phyloP scores from a whole-genome alignment of 2,888 invertebrate species.

The Selenia dentaria region DNA sequence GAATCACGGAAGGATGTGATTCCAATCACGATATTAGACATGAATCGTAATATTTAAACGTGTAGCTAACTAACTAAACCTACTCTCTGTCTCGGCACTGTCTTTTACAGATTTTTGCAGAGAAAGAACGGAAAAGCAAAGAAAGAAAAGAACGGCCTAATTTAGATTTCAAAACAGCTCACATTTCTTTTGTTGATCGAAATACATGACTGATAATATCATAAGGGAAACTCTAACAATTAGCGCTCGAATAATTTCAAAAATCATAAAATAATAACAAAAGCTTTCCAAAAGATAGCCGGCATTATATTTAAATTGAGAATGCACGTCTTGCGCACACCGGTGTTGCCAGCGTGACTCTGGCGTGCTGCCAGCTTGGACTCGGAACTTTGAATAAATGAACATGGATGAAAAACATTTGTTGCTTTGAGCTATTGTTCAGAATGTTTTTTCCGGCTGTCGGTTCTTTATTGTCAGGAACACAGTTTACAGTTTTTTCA shows the following conservation, averaged over 20 bases:
- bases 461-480: slow-evolving; percentile 7
- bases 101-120: too few relatives aligned
- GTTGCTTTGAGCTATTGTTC: slow-evolving; percentile 47
- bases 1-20: too few relatives aligned
- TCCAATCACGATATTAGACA: too few relatives aligned
- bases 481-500: slow-evolving; percentile 10
- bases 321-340: slow-evolving; percentile 33
- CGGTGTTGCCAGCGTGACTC: slow-evolving; percentile 40
- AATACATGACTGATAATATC: too few relatives aligned
- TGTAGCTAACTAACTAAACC: too few relatives aligned
- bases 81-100: too few relatives aligned
- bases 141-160: too few relatives aligned
- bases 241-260: not conserved
- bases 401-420: slow-evolving; percentile 59
- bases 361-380: slow-evolving; percentile 48
- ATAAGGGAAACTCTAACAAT: too few relatives aligned
- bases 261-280: not conserved
- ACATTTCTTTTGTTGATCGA: too few relatives aligned
- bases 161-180: too few relatives aligned
- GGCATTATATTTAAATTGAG: slow-evolving; percentile 38
- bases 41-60: too few relatives aligned
- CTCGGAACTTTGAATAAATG: slow-evolving; percentile 50
- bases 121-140: too few relatives aligned
- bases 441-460: slow-evolving; percentile 9
- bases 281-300: slow-evolving; percentile 1